Percentiles rank a stretch among this genome's conserved stretches.
Evolutionary conservation across 2,113 vertebrate genomes (phyloP).

Genomic region (Tachysurus vachellii): DNA sequence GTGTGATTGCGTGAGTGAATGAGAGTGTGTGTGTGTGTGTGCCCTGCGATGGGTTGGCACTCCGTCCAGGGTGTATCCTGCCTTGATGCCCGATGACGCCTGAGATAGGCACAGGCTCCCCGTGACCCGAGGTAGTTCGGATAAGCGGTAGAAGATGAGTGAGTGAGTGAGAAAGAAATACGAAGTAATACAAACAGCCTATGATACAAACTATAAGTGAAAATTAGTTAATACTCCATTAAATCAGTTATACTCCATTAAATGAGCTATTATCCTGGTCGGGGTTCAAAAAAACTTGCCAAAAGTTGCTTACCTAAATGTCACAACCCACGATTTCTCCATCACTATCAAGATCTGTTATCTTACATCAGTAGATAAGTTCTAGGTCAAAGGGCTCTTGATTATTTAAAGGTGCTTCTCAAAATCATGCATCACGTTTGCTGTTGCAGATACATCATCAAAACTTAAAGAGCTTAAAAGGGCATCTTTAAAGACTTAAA

Average conservation of each 20-base stretch:
- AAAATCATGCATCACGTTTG: not conserved
- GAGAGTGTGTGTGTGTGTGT: too few relatives aligned
- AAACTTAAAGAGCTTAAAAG: not conserved
- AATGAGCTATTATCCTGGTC: not conserved
- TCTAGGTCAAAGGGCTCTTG: not conserved
- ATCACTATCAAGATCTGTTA: not conserved
- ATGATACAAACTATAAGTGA: not conserved
- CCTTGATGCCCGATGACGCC: too few relatives aligned
- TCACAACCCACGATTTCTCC: not conserved
- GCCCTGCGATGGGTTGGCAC: too few relatives aligned
- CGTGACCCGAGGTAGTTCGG: too few relatives aligned
- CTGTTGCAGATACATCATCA: not conserved
- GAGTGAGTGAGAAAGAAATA: not conserved
- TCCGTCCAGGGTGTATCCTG: too few relatives aligned
- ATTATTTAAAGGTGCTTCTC: not conserved
- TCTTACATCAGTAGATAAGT: not conserved
- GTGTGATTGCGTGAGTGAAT: too few relatives aligned
- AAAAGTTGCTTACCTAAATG: not conserved
- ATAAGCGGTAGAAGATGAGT: too few relatives aligned
- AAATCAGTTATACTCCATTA: not conserved
- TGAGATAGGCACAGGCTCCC: too few relatives aligned
- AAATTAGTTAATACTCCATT: too few relatives aligned
- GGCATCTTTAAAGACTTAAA: too few relatives aligned
- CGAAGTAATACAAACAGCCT: not conserved
- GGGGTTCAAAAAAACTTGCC: not conserved